Conservation (phyloP, 2,888 invertebrate genomes). For the Mamestra brassicae region DNA sequence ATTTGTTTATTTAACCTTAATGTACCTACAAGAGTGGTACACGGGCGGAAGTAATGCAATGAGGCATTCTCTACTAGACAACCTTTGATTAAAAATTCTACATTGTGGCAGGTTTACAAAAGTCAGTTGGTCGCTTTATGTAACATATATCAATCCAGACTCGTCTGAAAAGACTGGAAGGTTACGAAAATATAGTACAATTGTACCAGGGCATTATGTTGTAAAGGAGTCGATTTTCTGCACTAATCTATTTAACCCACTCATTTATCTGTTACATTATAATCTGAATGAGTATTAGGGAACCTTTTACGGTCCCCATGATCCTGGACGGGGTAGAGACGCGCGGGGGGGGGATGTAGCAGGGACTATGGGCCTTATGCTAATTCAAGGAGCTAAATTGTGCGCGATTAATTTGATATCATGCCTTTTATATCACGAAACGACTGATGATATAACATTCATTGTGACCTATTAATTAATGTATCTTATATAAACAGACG, state of each 20-base stretch:
- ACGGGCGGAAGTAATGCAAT: no score
- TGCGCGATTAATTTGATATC: slow-evolving; percentile 29
- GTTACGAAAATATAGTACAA: no score
- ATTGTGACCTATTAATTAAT: neutral
- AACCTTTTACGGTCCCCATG: slow-evolving; percentile 37
- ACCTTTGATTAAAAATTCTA: no score
- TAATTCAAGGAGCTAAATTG: slow-evolving; percentile 51
- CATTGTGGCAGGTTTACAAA: no score
- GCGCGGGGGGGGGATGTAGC: neutral
- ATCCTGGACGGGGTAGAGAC: neutral
- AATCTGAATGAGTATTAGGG: slow-evolving; percentile 27
- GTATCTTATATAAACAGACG: slow-evolving; percentile 17
- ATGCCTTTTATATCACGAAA: slow-evolving; percentile 3
- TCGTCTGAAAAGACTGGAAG: neutral
- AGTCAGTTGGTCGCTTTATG: neutral
- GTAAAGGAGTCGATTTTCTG: slow-evolving; percentile 18
- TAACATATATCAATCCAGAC: neutral
- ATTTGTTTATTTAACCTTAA: no score
- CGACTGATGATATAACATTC: neutral
- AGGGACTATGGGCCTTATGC: slow-evolving; percentile 37
- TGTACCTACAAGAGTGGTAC: no score
- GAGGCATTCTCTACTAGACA: no score
- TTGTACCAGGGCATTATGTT: neutral
- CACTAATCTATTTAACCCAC: slow-evolving; percentile 14
- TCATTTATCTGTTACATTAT: slow-evolving; percentile 25